phyloP scores from a whole-genome alignment of 2,113 vertebrate genomes.

The Oryzias curvinotus region DNA sequence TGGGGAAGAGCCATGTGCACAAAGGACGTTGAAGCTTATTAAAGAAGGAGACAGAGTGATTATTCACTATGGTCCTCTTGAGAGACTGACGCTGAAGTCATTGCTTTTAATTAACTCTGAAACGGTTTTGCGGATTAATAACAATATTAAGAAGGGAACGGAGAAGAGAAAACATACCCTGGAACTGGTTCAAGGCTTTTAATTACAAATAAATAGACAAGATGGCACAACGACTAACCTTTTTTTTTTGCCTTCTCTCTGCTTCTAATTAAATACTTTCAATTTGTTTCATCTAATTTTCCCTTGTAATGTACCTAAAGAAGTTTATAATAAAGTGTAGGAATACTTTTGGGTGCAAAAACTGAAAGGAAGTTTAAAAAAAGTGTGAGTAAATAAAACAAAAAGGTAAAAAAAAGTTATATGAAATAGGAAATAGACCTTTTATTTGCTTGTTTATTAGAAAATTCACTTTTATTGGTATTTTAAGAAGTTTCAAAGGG shows the following conservation, averaged over 20 bases:
- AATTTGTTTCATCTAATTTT: constrained; percentile 28
- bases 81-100: constrained; percentile 75
- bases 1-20: constrained; percentile 70
- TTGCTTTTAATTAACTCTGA: constrained; percentile 80
- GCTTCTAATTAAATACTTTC: constrained; percentile 7
- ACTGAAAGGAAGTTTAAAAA: constrained; percentile 19
- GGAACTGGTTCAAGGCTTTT: constrained; percentile 74
- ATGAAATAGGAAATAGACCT: constrained; percentile 58
- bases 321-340: constrained; percentile 23
- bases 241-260: constrained; percentile 15
- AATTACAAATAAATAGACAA: constrained; percentile 71
- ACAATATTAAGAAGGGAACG: constrained; percentile 76
- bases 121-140: constrained; percentile 78
- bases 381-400: constrained; percentile 26
- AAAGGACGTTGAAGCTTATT: constrained; percentile 76
- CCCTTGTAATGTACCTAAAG: constrained; percentile 34
- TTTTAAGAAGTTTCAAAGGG: constrained; percentile 53
- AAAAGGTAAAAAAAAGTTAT: constrained; percentile 41
- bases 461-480: constrained; percentile 39
- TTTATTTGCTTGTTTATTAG: constrained; percentile 58
- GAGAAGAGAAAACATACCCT: constrained; percentile 66
- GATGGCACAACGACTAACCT: constrained; percentile 55
- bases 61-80: constrained; percentile 77
- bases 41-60: constrained; percentile 79
- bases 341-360: constrained; percentile 4